These are phyloP conservation scores for Tragelaphus strepsiceros DNA, from an alignment of 2,113 vertebrate genomes.

Conservation along the genomic window DNA sequence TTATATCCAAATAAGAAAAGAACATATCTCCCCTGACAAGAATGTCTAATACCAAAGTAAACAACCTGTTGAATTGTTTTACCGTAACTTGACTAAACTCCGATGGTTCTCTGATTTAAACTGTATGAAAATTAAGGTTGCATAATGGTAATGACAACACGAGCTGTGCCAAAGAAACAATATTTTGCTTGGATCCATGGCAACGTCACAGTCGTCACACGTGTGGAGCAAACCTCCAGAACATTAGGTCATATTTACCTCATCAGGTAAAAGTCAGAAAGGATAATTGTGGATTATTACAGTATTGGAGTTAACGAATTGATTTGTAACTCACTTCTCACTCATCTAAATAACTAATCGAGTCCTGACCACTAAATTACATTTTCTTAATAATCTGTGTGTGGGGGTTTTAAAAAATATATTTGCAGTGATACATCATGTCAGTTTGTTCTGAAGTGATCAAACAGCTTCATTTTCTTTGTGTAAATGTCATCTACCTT, in stretches of 20 bases:
- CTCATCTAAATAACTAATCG: constrained; percentile 9
- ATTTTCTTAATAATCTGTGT: constrained; percentile 12
- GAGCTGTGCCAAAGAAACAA: constrained; percentile 45
- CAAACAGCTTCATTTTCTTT: constrained; percentile 37
- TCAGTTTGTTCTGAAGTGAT: constrained; percentile 25
- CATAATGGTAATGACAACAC: constrained; percentile 31
- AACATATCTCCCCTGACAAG: constrained; percentile 6
- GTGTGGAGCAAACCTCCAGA: constrained; percentile 6
- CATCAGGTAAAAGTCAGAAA: constrained; percentile 49
- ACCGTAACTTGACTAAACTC: constrained; percentile 26
- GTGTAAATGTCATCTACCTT: not conserved
- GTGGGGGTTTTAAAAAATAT: not conserved
- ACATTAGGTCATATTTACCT: constrained; percentile 55
- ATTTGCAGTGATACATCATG: constrained; percentile 2
- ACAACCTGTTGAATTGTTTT: constrained; percentile 7
- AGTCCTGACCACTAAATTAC: not conserved
- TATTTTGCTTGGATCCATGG: constrained; percentile 69
- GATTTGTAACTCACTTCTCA: constrained; percentile 34
- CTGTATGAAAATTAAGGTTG: constrained; percentile 43
- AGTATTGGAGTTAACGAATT: not conserved
- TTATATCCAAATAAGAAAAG: constrained; percentile 41
- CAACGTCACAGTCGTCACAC: constrained; percentile 48
- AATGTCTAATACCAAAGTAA: constrained; percentile 39
- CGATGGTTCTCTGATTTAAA: constrained; percentile 13
- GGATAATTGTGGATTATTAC: not conserved